These are phyloP conservation scores for Cylloceria caligata DNA, from an alignment of 2,888 invertebrate genomes.

Conservation along the genomic window DNA sequence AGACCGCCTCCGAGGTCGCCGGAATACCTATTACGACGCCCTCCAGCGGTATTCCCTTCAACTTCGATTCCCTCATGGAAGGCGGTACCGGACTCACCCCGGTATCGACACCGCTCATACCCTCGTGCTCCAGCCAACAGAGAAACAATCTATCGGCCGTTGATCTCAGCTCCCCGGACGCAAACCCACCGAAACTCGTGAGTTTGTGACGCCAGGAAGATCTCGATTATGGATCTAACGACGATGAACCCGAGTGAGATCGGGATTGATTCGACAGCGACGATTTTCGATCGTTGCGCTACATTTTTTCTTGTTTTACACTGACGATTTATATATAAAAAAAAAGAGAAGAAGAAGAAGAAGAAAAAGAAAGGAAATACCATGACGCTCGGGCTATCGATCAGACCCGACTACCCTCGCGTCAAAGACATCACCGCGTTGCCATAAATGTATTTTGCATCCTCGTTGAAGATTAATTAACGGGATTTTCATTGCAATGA, in stretches of 20 bases:
- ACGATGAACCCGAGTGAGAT: constrained; percentile 76
- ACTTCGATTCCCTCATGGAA: constrained; percentile 97
- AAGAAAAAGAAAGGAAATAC: constrained; percentile 51
- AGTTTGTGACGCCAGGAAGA: constrained; percentile 90
- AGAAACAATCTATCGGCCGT: constrained; percentile 88
- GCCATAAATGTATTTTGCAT: constrained; percentile 75
- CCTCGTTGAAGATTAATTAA: constrained; percentile 37
- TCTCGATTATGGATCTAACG: constrained; percentile 73
- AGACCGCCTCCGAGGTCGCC: constrained; percentile 88
- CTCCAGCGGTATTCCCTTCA: constrained; percentile 94
- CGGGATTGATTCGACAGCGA: constrained; percentile 34
- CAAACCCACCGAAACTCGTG: constrained; percentile 91
- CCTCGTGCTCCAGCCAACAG: constrained; percentile 91
- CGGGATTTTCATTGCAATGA: constrained; percentile 33
- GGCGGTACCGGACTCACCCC: constrained; percentile 97
- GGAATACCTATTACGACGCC: constrained; percentile 95
- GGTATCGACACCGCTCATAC: constrained; percentile 90
- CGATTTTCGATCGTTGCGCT: constrained; percentile 67
- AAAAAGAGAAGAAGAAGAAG: constrained; percentile 26
- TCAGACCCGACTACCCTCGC: constrained; percentile 45
- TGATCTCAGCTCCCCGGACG: constrained; percentile 91
- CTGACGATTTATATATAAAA: constrained; percentile 48
- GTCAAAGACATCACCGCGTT: constrained; percentile 74
- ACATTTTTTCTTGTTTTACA: constrained; percentile 39
- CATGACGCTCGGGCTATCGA: constrained; percentile 58